Base-by-base conservation (phyloP, 2,797 vertebrate species). In the Nothura maculosa region DNA sequence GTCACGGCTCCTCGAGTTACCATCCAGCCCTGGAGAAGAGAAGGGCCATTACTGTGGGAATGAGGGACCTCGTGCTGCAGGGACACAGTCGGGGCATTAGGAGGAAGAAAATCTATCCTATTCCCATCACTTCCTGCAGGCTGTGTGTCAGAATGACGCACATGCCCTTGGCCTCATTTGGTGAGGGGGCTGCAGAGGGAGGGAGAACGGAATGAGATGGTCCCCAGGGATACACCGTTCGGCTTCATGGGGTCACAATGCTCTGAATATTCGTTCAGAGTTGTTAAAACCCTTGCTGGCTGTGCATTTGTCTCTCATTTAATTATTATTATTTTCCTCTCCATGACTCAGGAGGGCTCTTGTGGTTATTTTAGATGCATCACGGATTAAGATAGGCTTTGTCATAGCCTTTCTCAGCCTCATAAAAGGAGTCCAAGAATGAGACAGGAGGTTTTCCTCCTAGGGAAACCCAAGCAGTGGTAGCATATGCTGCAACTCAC, bases 1-100 rank as follows among this genome's bases (percentile, higher is more conserved):
- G 96, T 95, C 95, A 96, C 32, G 93, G 92, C 76, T 97, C 43
- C 94, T 97, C 88, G 7, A 52, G 85, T 97, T 97, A 94, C 96
- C 38, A 0, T 6, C 50, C 10, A 9, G 85, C 76, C 61, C 93
- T 76, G 75, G 15, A 28, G 64, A 52, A 66, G 60, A 45, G 86
- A 54, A 70, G 84, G 89, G 88, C 84, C 15, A 60, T 50, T 64
- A 89, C 93, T 95, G 94, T 97, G 96, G 95, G 96, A 97, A 97
- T 94, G 90, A 81, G 72, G 88, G 88, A 84, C 88, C 96, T 96
- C 91, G 85, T 97, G 95, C 95, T 89, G 88, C 12, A 81, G 87
- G 91, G 87, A 87, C 91, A 81, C 77, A 95, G 82, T 68, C 55
- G 3, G 86, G 88, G 96, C 95, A 95, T 97, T 96, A 96, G 93